Base-by-base conservation (phyloP, 1,140 invertebrate species). In the Phortica variegata region DNA sequence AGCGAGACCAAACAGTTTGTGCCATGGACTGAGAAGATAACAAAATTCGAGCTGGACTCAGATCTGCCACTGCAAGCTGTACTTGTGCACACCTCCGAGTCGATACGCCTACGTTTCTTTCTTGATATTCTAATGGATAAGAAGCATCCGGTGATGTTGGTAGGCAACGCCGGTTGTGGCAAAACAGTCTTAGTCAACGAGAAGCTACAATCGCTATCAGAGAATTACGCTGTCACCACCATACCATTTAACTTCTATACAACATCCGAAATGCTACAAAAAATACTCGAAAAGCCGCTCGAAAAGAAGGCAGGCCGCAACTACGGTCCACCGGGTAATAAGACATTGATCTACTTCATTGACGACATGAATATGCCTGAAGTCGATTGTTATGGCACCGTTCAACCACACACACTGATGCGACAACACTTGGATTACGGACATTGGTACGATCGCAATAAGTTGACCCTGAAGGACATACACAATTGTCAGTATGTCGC, bases 281-380 rank as follows among this genome's bases (percentile, higher is more conserved):
- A 92, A 70, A 88, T 97, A 39, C 76, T 97, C 39, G 95, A 98
- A 66, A 95, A 93, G 76, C 91, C 93, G n/a, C 70, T 98, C 33
- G 95, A 97, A 73, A 97, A 97, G 79, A 97, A 97, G 78, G 94
- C 95, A 32, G 95, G 95, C 3, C 82, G 92, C 58, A 97, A 95
- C 79, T 98, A 89, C 65, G 95, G 93, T 4, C 95, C 95, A 16
- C 93, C 93, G 2, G 93, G 95, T 23, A 95, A 87, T 60, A 95
- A 96, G 77, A 90, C 87, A 1, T 78, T 98, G n/a, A 86, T 97
- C 49, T 97, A 97, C 73, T 98, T 97, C 75, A 88, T 97, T 48
- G 95, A 97, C 73, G 95, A 98, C 65, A 89, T 97, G 87, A 98
- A 98, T 73, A 97, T 97, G 94, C 94, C 95, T 12, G 92, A 96